phyloP scores from a whole-genome alignment of 2,113 vertebrate genomes.

The Xiphorhynchus elegans region DNA sequence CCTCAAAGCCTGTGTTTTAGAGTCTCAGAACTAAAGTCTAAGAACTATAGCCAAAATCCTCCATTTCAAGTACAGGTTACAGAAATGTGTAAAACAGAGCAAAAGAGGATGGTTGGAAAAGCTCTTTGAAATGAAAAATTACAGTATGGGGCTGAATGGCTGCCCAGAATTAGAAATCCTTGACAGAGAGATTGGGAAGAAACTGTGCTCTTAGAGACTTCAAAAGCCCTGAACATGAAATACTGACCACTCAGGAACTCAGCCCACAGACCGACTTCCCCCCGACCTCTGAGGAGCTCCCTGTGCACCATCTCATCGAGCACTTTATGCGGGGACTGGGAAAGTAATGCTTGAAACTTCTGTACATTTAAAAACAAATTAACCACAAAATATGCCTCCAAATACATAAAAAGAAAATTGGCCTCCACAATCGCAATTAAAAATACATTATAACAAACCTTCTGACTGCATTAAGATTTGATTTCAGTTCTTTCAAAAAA shows the following conservation, averaged over 20 bases:
- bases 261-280: not conserved
- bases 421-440: not conserved
- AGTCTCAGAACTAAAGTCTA: not conserved
- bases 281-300: not conserved
- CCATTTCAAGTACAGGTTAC: not conserved
- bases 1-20: not conserved
- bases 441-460: not conserved
- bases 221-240: not conserved
- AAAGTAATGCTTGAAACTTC: not conserved
- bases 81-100: not conserved
- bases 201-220: not conserved
- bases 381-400: not conserved
- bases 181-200: not conserved
- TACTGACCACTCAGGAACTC: not conserved
- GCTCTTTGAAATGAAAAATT: not conserved
- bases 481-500: not conserved
- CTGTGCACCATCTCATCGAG: not conserved
- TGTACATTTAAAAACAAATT: not conserved
- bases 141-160: not conserved
- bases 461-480: not conserved
- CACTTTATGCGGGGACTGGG: not conserved
- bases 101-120: not conserved
- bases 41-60: not conserved
- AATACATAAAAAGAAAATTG: not conserved
- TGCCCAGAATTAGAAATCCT: not conserved